Conservation (phyloP, 2,888 invertebrate genomes). For the Heliconius erato region DNA sequence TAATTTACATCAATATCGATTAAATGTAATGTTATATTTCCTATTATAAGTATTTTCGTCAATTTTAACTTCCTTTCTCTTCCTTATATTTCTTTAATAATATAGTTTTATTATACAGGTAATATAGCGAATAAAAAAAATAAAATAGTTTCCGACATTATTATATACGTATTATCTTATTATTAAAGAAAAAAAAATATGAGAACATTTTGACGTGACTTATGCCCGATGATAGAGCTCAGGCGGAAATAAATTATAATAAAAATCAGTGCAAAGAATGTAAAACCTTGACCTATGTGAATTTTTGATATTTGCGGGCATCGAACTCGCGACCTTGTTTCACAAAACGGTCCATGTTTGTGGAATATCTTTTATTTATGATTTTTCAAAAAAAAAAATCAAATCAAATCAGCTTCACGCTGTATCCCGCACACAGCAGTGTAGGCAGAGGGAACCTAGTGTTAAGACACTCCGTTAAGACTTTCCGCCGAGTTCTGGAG, state of each 20-base stretch:
- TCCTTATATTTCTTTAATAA: slow-evolving; percentile 8
- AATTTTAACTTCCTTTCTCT: slow-evolving; percentile 16
- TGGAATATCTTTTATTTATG: not conserved
- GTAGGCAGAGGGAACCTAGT: too few species aligned
- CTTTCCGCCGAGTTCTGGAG: too few species aligned
- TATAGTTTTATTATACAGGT: not conserved
- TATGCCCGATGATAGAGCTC: not conserved
- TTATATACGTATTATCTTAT: not conserved
- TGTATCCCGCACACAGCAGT: too few species aligned
- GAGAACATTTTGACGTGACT: not conserved
- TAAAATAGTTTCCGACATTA: not conserved
- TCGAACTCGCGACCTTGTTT: slow-evolving; percentile 22
- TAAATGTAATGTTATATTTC: not conserved
- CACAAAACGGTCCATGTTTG: not conserved
- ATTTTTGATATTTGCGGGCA: slow-evolving; percentile 24
- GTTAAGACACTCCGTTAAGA: too few species aligned
- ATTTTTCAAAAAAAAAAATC: not conserved
- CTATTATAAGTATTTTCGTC: not conserved
- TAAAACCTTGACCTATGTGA: slow-evolving; percentile 27
- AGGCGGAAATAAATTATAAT: slow-evolving; percentile 9
- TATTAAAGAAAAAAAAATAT: not conserved
- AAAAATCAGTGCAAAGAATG: slow-evolving; percentile 9
- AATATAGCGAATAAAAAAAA: not conserved
- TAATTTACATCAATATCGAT: not conserved
- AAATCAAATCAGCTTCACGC: too few species aligned